Conservation (phyloP, 2,888 invertebrate species). For the Sussaba pulchella region DNA sequence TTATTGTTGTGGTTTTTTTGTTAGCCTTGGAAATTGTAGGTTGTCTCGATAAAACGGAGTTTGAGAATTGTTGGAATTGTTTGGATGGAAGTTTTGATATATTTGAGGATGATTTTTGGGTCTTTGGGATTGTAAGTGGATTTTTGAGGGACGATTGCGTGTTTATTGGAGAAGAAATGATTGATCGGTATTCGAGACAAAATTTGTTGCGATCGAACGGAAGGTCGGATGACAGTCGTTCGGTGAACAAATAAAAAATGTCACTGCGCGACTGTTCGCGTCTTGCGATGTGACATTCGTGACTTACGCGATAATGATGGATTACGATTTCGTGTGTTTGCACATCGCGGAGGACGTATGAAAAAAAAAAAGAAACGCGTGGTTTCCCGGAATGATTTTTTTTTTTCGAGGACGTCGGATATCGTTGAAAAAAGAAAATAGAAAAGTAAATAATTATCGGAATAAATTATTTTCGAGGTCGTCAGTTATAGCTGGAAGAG, state of each 20-base stretch:
- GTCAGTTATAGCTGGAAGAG: no score
- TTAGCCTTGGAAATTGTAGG: constrained; percentile 51
- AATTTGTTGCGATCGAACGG: neutral
- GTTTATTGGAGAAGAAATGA: neutral
- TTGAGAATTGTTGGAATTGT: neutral
- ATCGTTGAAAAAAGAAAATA: no score
- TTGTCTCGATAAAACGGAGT: neutral
- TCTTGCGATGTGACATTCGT: constrained; percentile 47
- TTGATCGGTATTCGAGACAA: neutral
- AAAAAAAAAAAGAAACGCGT: no score
- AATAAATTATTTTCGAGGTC: no score
- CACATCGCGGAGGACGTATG: constrained; percentile 60
- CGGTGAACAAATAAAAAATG: constrained; percentile 5
- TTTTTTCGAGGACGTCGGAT: no score
- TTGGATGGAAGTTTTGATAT: neutral
- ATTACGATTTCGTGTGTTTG: constrained; percentile 68
- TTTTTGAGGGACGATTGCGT: neutral
- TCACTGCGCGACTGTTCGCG: constrained; percentile 24
- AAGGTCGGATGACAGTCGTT: neutral
- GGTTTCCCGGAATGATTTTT: no score
- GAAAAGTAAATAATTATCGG: no score
- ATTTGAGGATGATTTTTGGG: neutral
- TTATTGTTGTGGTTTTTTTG: neutral
- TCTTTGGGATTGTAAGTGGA: neutral
- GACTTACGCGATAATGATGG: constrained; percentile 58